A percentile compares a stretch with the other conserved stretches of the same genome.
Conservation (phyloP, 2,888 invertebrate genomes). For the Trimorus sp. region DNA sequence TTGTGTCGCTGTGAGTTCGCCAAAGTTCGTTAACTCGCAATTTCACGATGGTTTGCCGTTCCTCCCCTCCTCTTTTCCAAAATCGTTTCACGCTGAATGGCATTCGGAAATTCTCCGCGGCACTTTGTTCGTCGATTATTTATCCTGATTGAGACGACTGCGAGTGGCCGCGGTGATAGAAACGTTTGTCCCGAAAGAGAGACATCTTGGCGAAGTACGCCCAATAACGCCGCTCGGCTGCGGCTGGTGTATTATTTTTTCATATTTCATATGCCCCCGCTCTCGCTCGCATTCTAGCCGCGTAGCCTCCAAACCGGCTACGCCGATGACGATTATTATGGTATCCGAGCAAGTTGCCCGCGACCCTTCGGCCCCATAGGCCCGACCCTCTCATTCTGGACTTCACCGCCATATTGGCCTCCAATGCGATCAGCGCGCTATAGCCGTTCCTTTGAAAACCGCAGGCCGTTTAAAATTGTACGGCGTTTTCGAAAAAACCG, state of each 20-base stretch:
- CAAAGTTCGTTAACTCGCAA: slow-evolving; percentile 78
- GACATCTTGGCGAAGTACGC: slow-evolving; percentile 32
- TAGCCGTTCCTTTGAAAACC: too few relatives aligned
- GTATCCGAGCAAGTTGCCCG: slow-evolving; percentile 60
- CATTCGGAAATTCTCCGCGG: too few relatives aligned
- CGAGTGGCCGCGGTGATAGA: slow-evolving; percentile 1
- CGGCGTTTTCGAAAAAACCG: too few relatives aligned
- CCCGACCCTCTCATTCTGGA: slow-evolving; percentile 62
- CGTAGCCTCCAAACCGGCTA: slow-evolving; percentile 59
- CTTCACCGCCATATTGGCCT: slow-evolving; percentile 59
- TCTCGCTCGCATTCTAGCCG: slow-evolving; percentile 14
- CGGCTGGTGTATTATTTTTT: slow-evolving; percentile 20
- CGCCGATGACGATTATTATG: slow-evolving; percentile 65
- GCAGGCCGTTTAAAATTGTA: too few relatives aligned
- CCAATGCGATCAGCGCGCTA: slow-evolving; percentile 26
- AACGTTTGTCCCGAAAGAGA: slow-evolving; percentile 26
- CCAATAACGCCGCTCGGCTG: slow-evolving; percentile 44
- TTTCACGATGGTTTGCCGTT: slow-evolving; percentile 69
- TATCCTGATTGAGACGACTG: not conserved
- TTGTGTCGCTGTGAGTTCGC: slow-evolving; percentile 67
- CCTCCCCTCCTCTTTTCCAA: slow-evolving; percentile 22
- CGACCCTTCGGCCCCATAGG: slow-evolving; percentile 63
- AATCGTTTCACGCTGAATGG: slow-evolving; percentile 1
- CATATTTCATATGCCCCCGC: slow-evolving; percentile 43
- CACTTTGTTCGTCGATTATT: too few relatives aligned